A percentile compares a stretch with the other conserved stretches of the same genome.
phyloP scores from a whole-genome alignment of 2,113 vertebrate species.

The Salvator merianae region DNA sequence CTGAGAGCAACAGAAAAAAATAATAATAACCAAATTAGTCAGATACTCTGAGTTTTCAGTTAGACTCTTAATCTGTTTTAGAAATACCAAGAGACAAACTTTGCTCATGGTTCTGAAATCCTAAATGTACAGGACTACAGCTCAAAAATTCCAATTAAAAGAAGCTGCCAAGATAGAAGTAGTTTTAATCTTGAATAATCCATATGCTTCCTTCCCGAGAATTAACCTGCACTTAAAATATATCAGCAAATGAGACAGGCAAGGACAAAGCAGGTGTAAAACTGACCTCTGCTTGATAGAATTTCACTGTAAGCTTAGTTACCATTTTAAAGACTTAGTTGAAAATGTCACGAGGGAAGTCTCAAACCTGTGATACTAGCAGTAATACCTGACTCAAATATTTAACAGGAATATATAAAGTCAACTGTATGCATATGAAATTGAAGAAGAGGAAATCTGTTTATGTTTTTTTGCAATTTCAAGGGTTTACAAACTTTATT shows the following conservation, averaged over 20 bases:
- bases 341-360: constrained; percentile 9
- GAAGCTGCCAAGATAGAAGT: neutral
- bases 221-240: constrained; percentile 13
- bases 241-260: neutral
- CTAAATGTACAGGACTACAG: neutral
- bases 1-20: constrained; percentile 57
- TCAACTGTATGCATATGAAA: neutral
- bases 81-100: neutral
- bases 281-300: constrained; percentile 1
- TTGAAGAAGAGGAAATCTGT: neutral
- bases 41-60: neutral
- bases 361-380: neutral
- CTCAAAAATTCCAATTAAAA: neutral
- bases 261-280: constrained; percentile 1
- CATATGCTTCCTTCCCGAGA: neutral
- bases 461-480: neutral
- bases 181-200: neutral
- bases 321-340: neutral
- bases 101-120: neutral
- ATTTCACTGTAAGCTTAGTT: constrained; percentile 16
- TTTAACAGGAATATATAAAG: neutral
- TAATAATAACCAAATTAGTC: neutral
- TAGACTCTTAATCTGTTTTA: neutral
- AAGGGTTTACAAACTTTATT: neutral
- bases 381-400: constrained; percentile 14